A percentile compares a stretch with the other conserved stretches of the same genome.
phyloP scores from a whole-genome alignment of 2,888 invertebrate species.

The Teleiodes luculella region DNA sequence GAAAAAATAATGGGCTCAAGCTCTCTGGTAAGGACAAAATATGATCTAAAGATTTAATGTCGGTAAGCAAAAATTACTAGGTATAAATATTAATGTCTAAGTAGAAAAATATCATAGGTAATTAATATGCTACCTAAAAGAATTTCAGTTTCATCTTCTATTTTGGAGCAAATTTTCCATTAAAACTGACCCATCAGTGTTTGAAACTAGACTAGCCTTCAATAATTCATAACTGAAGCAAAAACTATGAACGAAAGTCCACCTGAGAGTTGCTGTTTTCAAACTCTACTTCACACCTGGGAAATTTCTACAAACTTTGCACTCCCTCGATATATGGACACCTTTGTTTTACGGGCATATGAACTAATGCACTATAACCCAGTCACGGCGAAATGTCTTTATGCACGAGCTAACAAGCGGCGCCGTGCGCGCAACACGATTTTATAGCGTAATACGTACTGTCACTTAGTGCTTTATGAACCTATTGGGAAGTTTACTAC shows the following conservation, averaged over 20 bases:
- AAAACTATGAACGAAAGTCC: neutral
- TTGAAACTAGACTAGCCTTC: too few relatives aligned
- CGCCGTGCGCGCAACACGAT: slow-evolving; percentile 18
- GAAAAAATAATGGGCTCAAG: too few relatives aligned
- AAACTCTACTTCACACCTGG: slow-evolving; percentile 28
- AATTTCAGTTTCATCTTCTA: too few relatives aligned
- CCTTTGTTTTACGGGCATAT: slow-evolving; percentile 29
- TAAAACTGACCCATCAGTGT: too few relatives aligned
- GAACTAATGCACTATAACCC: slow-evolving; percentile 29
- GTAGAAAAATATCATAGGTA: too few relatives aligned
- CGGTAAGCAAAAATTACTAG: too few relatives aligned
- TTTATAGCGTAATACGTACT: slow-evolving; percentile 29
- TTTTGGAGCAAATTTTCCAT: too few relatives aligned
- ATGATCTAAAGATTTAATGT: too few relatives aligned
- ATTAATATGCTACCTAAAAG: too few relatives aligned
- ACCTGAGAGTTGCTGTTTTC: slow-evolving; percentile 22
- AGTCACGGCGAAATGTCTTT: slow-evolving; percentile 20
- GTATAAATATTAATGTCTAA: too few relatives aligned
- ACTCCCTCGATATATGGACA: slow-evolving; percentile 25
- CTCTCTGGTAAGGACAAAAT: too few relatives aligned
- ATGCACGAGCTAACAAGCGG: slow-evolving; percentile 27
- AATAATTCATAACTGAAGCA: neutral
- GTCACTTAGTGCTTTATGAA: slow-evolving; percentile 20
- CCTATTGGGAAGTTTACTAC: slow-evolving; percentile 14
- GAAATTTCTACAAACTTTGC: slow-evolving; percentile 17